Conservation (phyloP, 2,888 invertebrate species). For the Molorchus minor region DNA sequence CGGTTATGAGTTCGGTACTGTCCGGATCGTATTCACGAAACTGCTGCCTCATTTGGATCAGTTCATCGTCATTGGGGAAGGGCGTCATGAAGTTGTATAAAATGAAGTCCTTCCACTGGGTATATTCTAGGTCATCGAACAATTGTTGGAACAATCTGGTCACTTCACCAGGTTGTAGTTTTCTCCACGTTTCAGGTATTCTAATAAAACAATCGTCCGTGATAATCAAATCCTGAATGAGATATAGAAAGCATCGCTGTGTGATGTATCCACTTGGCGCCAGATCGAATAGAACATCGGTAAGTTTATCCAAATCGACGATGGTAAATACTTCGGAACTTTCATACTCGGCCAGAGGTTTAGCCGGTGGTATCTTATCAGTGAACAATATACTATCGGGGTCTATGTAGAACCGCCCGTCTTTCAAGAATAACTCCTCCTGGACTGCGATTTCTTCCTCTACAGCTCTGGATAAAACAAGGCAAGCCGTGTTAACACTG, state of each 20-base stretch:
- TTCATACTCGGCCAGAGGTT: conserved; percentile 11
- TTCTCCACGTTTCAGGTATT: conserved; percentile 58
- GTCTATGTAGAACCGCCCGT: conserved; percentile 59
- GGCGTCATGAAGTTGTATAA: conserved; percentile 68
- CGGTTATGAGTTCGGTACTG: conserved; percentile 55
- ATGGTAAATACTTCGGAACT: conserved; percentile 51
- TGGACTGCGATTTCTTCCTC: conserved; percentile 62
- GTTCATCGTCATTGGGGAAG: conserved; percentile 66
- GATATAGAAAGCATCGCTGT: conserved; percentile 58
- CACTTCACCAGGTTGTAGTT: conserved; percentile 52
- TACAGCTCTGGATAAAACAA: conserved; percentile 55
- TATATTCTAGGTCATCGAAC: conserved; percentile 67
- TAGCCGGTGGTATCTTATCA: conserved; percentile 24
- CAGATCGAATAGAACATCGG: conserved; percentile 56
- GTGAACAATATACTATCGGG: conserved; percentile 54
- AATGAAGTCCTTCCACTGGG: conserved; percentile 75
- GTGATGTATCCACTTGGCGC: conserved; percentile 60
- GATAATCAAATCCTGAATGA: conserved; percentile 62
- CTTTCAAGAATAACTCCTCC: conserved; percentile 60
- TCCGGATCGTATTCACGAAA: conserved; percentile 65
- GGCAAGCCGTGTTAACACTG: conserved; percentile 58
- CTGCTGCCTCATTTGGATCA: conserved; percentile 64
- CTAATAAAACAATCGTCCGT: conserved; percentile 45
- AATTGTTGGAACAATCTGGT: conserved; percentile 57
- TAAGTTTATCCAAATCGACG: conserved; percentile 51